Base-by-base conservation (phyloP, 1,140 invertebrate genomes). In the Prorops nasuta region DNA sequence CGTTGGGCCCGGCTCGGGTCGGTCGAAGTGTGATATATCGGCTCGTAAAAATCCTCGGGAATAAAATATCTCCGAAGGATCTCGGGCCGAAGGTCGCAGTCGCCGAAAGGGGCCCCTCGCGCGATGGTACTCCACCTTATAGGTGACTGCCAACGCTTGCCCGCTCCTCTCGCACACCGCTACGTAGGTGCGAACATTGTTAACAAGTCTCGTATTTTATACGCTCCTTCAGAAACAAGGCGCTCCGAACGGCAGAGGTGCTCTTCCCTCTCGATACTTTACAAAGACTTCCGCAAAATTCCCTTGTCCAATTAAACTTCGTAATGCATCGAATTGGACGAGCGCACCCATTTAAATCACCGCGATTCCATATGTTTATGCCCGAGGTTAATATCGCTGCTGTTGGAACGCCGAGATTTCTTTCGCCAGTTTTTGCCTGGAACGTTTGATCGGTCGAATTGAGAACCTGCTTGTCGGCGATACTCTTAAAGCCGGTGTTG, bases 191-290 rank as follows among this genome's bases (percentile, higher is more conserved):
- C 71, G 72, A 76, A 77, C 74, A 77, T 71, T 75, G 69, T 75
- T 77, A 77, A 77, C 74, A 75, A 77, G 71, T 76, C 66, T 54
- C 68, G 70, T 74, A 74, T 72, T 72, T 77, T 73, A 74, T 73
- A 68, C 63, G 53, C 55, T 62, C 54, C 50, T 56, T 62, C 50
- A 51, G 63, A 65, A 60, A 64, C 54, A 58, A 56, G 49, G 42
- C 58, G 38, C 20, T 41, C 51, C 60, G 47, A 46, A 54, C 38
- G 50, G 35, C 56, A 60, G 56, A 48, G 54, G 60, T 55, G 58
- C 56, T 60, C 48, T 22, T n/a, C n/a, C n/a, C n/a, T n/a, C n/a
- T n/a, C n/a, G n/a, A n/a, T n/a, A n/a, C n/a, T n/a, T n/a, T n/a
- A n/a, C n/a, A n/a, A n/a, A n/a, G n/a, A n/a, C n/a, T n/a, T n/a